These are phyloP conservation scores for Ramphastos sulfuratus DNA, from an alignment of 2,113 vertebrate genomes.

Conservation along the genomic window DNA sequence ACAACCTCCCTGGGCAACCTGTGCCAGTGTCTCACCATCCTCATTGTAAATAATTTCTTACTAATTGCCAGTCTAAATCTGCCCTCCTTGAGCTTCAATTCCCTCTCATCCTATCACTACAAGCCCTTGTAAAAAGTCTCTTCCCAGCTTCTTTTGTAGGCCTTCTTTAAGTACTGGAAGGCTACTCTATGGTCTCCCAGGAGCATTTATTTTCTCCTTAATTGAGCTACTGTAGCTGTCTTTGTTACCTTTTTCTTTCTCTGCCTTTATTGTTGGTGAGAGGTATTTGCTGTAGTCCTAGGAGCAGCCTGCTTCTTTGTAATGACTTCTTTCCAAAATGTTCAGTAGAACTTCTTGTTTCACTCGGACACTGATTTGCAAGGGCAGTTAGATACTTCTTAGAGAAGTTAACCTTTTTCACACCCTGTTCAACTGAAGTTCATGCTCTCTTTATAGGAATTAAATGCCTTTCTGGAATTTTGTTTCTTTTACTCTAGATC, in stretches of 20 bases:
- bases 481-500: constrained; percentile 79
- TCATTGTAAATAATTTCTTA: too few relatives aligned
- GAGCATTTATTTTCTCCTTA: background rate
- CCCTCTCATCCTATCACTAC: too few relatives aligned
- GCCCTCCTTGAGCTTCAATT: too few relatives aligned
- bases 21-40: too few relatives aligned
- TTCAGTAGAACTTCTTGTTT: background rate
- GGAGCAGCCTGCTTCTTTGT: background rate
- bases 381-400: background rate
- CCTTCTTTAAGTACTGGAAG: too few relatives aligned
- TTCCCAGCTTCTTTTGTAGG: too few relatives aligned
- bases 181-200: too few relatives aligned
- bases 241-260: background rate
- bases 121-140: too few relatives aligned
- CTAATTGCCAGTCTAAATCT: too few relatives aligned
- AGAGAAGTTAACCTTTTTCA: background rate
- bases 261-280: background rate
- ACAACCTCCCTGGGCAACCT: too few relatives aligned
- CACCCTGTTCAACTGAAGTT: background rate
- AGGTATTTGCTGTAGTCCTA: background rate
- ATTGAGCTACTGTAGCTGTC: background rate
- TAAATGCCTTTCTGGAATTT: background rate
- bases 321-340: background rate
- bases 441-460: background rate
- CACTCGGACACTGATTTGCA: rapidly evolving